Evolutionary conservation across 2,888 invertebrate genomes (phyloP).

Genomic region (Campoplex nolae): DNA sequence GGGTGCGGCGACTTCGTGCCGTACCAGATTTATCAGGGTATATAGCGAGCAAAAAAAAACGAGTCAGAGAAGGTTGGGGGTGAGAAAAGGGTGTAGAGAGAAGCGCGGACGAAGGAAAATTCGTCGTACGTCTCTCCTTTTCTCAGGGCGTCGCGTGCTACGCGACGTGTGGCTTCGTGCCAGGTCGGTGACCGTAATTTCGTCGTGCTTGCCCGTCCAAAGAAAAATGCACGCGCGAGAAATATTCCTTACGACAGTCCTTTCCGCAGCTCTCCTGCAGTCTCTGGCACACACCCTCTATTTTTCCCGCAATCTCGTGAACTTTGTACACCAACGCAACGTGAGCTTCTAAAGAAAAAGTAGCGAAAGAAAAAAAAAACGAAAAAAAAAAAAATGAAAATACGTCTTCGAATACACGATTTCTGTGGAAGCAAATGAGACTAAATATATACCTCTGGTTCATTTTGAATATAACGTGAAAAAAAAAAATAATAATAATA

Average conservation of each 20-base stretch:
- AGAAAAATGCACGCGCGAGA: constrained; percentile 71
- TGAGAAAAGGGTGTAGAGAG: constrained; percentile 36
- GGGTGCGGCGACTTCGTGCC: constrained; percentile 56
- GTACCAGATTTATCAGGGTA: constrained; percentile 48
- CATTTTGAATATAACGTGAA: background rate
- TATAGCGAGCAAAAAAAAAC: background rate
- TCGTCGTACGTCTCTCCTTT: constrained; percentile 57
- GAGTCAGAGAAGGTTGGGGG: constrained; percentile 23
- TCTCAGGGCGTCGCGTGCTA: constrained; percentile 64
- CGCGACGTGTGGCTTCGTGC: constrained; percentile 70
- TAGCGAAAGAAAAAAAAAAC: constrained; percentile 11
- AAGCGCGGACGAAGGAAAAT: constrained; percentile 60
- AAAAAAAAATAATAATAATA: too few species aligned
- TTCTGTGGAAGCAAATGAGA: background rate
- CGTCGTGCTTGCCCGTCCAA: constrained; percentile 63
- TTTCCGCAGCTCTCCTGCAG: constrained; percentile 66
- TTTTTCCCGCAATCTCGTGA: constrained; percentile 40
- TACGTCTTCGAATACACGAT: constrained; percentile 1
- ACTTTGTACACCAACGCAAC: constrained; percentile 48
- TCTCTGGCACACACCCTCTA: constrained; percentile 41
- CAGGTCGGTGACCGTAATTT: constrained; percentile 72
- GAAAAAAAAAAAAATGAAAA: too few species aligned
- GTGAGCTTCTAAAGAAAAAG: constrained; percentile 26
- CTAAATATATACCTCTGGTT: background rate
- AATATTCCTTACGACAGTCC: constrained; percentile 71